These are phyloP conservation scores for Leptatherina wallacei DNA, from an alignment of 2,797 vertebrate genomes.

Conservation along the genomic window DNA sequence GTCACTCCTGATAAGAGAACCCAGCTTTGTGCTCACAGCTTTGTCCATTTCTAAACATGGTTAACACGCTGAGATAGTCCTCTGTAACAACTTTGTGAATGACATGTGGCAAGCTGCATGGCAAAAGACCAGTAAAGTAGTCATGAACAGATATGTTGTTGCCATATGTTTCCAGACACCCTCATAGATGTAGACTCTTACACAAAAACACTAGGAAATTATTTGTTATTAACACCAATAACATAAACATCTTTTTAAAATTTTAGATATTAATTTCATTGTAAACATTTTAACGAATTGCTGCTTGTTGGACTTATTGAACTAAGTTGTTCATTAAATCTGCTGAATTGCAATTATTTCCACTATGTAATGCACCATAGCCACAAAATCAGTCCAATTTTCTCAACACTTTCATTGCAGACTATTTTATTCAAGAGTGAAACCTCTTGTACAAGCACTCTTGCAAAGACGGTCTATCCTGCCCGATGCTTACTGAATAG, in stretches of 20 bases:
- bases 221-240: not conserved
- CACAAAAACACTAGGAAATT: not conserved
- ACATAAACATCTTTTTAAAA: not conserved
- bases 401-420: conserved; percentile 36
- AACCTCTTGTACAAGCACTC: conserved; percentile 71
- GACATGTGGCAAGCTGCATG: conserved; percentile 49
- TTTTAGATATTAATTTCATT: not conserved
- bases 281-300: conserved; percentile 11
- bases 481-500: conserved; percentile 77
- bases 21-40: conserved; percentile 46
- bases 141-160: conserved; percentile 45
- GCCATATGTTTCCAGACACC: conserved; percentile 62
- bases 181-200: conserved; percentile 20
- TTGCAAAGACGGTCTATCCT: conserved; percentile 61
- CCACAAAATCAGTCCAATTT: conserved; percentile 37
- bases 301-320: conserved; percentile 29
- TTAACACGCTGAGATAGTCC: conserved; percentile 58
- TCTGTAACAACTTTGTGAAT: conserved; percentile 65
- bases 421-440: conserved; percentile 65
- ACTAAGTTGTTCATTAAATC: conserved; percentile 25
- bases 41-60: conserved; percentile 37
- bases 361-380: conserved; percentile 14
- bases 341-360: conserved; percentile 33
- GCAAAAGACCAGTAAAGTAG: conserved; percentile 47
- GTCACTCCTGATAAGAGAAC: conserved; percentile 61